Evolutionary conservation across 1,140 invertebrate species (phyloP), one percentile per base, ranked within the genome.

Genomic region (Tribolium castaneum): DNA sequence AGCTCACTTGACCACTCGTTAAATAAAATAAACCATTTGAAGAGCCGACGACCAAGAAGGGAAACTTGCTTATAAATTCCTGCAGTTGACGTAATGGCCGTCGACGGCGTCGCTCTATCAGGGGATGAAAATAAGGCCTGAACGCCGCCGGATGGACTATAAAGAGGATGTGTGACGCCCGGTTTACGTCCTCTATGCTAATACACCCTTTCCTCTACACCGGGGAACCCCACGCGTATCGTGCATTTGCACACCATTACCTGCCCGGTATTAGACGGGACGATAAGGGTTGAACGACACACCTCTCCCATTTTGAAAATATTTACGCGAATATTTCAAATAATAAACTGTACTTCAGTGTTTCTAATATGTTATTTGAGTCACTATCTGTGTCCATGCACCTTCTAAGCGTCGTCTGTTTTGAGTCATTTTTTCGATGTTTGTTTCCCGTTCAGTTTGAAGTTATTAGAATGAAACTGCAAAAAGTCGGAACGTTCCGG

Each of bases 191-290:
- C 72, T 78, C 72, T 75, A 78, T 78, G 77, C 35, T 75, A 78
- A 78, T 75, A 56, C 45, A 75, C 39, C 72, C 54, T 56, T 78
- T 70, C 54, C 56, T 62, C 49, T 49, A 50, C 54, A 54, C 25
- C 52, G 6, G 19, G 14, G 30, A 34, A 22, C 70, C 45, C 52
- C 3, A 34, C 51, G 13, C 78, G 51, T 81, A 81, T 81, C 80
- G 80, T 75, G 66, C 80, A 81, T 81, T 81, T 78, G 80, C 80
- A 81, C 80, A 81, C 80, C 80, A 81, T 81, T 80, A 79, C 78
- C 80, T 79, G 75, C 72, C 59, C 70, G 78, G 79, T 81, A 77
- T 81, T 75, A 78, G 66, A 78, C 45, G 56, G 59, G 30, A 70
- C 52, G 79, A 77, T 80, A 79, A 76, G 62, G 70, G 35, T 62